Percentiles rank a stretch among this genome's conserved stretches.
phyloP scores from a whole-genome alignment of 2,113 vertebrate genomes.

The Fregetta grallaria region DNA sequence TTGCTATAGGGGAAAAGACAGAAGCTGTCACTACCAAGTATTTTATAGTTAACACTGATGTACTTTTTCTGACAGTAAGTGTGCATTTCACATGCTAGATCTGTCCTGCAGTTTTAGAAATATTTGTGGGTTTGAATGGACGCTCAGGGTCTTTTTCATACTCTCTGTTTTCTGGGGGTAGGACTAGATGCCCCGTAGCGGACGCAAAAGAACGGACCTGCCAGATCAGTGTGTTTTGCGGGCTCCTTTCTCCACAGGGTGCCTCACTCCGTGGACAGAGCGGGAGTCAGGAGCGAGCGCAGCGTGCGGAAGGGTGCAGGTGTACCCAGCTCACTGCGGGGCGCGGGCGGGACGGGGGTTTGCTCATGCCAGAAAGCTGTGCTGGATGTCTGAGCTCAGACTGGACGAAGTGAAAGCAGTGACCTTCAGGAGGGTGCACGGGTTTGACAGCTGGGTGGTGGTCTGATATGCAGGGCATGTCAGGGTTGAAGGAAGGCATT shows the following conservation, averaged over 20 bases:
- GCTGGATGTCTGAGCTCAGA: background rate
- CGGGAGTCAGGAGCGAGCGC: rapidly evolving
- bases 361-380: background rate
- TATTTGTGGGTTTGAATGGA: background rate
- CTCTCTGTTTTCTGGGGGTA: background rate
- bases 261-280: background rate
- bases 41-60: background rate
- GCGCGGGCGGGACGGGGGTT: rapidly evolving
- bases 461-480: background rate
- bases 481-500: background rate
- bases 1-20: background rate
- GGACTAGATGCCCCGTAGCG: background rate
- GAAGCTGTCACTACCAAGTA: background rate
- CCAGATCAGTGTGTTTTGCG: background rate
- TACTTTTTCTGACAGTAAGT: background rate
- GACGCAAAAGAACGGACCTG: background rate
- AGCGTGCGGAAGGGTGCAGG: background rate
- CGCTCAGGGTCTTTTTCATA: background rate
- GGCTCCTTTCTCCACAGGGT: background rate
- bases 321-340: background rate
- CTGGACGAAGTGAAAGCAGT: rapidly evolving
- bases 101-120: background rate
- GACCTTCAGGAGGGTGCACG: background rate
- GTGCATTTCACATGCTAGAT: background rate
- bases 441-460: background rate